phyloP scores from a whole-genome alignment of 2,113 vertebrate genomes.

The Otocyon megalotis region DNA sequence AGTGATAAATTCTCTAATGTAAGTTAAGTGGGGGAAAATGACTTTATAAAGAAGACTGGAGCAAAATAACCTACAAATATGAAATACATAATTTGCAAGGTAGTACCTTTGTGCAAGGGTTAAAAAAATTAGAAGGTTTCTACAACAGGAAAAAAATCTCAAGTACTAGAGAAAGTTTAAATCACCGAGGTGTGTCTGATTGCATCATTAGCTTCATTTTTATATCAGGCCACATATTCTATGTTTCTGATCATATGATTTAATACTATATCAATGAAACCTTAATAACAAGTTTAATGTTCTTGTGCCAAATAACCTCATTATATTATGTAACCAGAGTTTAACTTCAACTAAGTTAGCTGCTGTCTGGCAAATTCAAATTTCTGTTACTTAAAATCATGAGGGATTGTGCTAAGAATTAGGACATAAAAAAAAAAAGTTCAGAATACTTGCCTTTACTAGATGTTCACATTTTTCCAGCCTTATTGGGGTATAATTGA shows the following conservation, averaged over 20 bases:
- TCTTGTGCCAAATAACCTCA: background rate
- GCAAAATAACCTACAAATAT: background rate
- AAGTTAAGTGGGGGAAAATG: background rate
- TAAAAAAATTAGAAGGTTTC: background rate
- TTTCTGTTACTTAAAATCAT: background rate
- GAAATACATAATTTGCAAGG: background rate
- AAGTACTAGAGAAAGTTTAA: background rate
- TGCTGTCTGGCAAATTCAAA: background rate
- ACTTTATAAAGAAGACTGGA: background rate
- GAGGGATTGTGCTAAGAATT: background rate
- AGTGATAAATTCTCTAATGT: background rate
- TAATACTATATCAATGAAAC: background rate
- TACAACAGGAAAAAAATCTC: background rate
- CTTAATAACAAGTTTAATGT: background rate
- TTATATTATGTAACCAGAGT: background rate
- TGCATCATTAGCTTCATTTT: background rate
- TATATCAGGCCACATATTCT: background rate
- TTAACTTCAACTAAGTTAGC: background rate
- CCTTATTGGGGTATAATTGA: background rate
- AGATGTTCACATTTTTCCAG: background rate
- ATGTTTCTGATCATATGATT: background rate
- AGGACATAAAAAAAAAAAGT: background rate
- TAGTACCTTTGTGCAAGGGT: background rate
- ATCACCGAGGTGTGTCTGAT: background rate
- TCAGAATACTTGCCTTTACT: slow-evolving; percentile 9